Evolutionary conservation across 2,113 vertebrate genomes (phyloP).

Genomic region (Oceanites oceanicus): DNA sequence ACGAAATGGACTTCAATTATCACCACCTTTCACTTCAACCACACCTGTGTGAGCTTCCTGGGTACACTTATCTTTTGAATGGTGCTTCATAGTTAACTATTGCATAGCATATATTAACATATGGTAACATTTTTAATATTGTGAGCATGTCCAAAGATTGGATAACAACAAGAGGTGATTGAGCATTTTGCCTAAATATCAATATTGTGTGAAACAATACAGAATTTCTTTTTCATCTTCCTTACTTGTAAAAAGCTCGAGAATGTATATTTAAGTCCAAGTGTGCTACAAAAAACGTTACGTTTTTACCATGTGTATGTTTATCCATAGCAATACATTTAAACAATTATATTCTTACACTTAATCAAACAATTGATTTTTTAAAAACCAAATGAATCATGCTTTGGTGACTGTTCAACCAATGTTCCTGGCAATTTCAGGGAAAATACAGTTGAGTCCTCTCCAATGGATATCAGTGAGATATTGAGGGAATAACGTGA

Average conservation of each 20-base stretch:
- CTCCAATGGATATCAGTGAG: background rate
- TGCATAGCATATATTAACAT: background rate
- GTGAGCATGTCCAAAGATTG: background rate
- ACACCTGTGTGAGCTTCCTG: background rate
- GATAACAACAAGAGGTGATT: background rate
- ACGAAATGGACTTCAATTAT: background rate
- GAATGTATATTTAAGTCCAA: background rate
- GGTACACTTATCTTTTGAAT: background rate
- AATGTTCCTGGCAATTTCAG: background rate
- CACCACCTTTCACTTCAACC: background rate
- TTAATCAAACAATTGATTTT: background rate
- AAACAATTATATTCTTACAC: background rate
- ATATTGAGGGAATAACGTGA: background rate
- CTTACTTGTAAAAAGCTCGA: background rate
- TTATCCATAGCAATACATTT: background rate
- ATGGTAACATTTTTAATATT: background rate
- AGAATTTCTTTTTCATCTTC: background rate
- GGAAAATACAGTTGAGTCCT: background rate
- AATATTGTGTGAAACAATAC: background rate
- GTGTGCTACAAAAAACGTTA: background rate
- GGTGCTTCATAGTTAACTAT: background rate
- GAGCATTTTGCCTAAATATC: background rate
- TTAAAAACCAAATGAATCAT: background rate
- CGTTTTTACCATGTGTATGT: background rate
- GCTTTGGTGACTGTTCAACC: background rate